Conservation (phyloP, 1,140 invertebrate genomes). For the Batillaria attramentaria region DNA sequence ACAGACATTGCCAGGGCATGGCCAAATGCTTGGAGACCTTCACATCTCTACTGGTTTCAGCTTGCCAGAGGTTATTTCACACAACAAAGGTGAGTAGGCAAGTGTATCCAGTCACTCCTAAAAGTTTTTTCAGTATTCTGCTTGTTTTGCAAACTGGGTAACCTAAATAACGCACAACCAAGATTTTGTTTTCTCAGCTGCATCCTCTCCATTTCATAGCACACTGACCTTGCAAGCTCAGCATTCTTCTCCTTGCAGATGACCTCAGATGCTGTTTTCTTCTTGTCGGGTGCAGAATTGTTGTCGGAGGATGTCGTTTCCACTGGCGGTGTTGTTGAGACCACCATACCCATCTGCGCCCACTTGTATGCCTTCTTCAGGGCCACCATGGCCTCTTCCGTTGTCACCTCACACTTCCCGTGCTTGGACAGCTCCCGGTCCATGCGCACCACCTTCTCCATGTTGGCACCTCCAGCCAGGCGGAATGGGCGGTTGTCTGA, state of each 20-base stretch:
- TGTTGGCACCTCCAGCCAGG: slow-evolving; percentile 61
- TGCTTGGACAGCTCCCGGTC: slow-evolving; percentile 69
- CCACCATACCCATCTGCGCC: slow-evolving; percentile 70
- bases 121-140: too few relatives aligned
- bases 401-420: slow-evolving; percentile 51
- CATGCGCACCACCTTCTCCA: slow-evolving; percentile 69
- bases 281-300: slow-evolving; percentile 55
- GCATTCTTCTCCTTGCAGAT: slow-evolving; percentile 71
- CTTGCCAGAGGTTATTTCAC: too few relatives aligned
- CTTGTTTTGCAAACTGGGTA: too few relatives aligned
- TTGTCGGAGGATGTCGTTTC: slow-evolving; percentile 53
- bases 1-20: too few relatives aligned
- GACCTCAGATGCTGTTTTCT: slow-evolving; percentile 66
- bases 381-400: slow-evolving; percentile 68
- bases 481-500: slow-evolving; percentile 68
- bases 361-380: slow-evolving; percentile 69
- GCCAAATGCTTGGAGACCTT: too few relatives aligned
- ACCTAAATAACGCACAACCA: too few relatives aligned
- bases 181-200: too few relatives aligned
- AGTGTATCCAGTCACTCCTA: too few relatives aligned
- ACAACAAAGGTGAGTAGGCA: too few relatives aligned
- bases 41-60: too few relatives aligned
- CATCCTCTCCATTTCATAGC: too few relatives aligned
- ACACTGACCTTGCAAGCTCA: slow-evolving; percentile 66
- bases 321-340: slow-evolving; percentile 70